Evolutionary conservation across 2,888 invertebrate species (phyloP).

Genomic region (Drosophila quasianomalipes): DNA sequence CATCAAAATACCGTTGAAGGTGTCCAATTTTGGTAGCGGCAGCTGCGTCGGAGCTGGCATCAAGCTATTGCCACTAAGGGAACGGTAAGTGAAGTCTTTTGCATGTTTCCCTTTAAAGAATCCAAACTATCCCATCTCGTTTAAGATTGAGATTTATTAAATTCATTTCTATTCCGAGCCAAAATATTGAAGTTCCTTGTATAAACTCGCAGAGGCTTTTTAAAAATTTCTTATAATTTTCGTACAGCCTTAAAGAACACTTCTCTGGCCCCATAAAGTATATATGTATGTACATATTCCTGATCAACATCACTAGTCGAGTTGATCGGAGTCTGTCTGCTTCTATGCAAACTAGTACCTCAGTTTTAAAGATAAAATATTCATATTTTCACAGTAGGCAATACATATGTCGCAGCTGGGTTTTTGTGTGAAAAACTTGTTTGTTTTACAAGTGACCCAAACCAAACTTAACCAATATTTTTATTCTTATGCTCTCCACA

Average conservation of each 20-base stretch:
- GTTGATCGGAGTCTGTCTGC: no score
- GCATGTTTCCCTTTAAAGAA: no score
- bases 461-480: background rate
- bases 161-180: background rate
- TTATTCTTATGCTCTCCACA: background rate
- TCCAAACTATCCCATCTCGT: background rate
- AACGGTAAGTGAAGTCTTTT: conserved; percentile 86
- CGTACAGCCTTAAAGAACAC: background rate
- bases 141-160: background rate
- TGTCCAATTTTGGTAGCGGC: conserved; percentile 82
- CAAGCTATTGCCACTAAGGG: conserved; percentile 86
- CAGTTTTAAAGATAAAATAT: no score
- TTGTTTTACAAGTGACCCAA: background rate
- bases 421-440: no score
- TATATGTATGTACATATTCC: background rate
- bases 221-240: background rate
- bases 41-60: conserved; percentile 59
- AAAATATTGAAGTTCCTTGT: background rate
- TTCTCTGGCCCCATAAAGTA: background rate
- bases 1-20: conserved; percentile 89
- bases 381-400: no score
- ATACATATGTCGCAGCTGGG: no score
- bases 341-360: no score
- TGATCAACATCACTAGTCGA: background rate
- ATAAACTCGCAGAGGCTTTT: background rate